Evolutionary conservation across 2,888 invertebrate genomes (phyloP).

Genomic region (Augochlorella aurata): DNA sequence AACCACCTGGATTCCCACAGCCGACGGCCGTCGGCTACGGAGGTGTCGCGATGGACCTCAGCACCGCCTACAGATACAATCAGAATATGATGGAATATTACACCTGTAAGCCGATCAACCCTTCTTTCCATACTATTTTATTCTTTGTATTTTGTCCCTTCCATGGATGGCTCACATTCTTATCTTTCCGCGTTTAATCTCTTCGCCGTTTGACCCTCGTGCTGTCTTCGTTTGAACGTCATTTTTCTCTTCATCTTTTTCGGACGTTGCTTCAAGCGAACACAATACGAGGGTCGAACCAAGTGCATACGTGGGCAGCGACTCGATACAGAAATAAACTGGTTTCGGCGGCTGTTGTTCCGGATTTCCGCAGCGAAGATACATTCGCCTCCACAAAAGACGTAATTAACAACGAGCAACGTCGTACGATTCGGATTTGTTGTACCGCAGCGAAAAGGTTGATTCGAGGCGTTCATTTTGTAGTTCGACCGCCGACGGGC

Average conservation of each 20-base stretch:
- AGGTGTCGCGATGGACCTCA: slow-evolving; percentile 88
- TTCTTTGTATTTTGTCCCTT: too few species aligned
- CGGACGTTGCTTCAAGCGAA: too few species aligned
- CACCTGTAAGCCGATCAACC: slow-evolving; percentile 89
- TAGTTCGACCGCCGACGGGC: not conserved
- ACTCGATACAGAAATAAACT: too few species aligned
- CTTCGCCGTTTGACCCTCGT: too few species aligned
- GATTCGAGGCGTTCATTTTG: not conserved
- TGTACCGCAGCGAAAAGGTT: not conserved
- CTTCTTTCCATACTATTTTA: not conserved
- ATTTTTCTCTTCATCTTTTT: too few species aligned
- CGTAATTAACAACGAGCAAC: not conserved
- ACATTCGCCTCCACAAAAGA: not conserved
- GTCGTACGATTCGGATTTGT: not conserved
- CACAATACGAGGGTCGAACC: too few species aligned
- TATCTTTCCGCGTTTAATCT: too few species aligned
- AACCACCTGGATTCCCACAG: slow-evolving; percentile 75
- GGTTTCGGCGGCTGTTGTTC: too few species aligned
- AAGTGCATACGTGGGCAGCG: too few species aligned
- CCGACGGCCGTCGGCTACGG: slow-evolving; percentile 77
- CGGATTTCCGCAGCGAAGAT: too few species aligned
- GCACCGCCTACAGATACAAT: slow-evolving; percentile 97
- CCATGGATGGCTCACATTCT: too few species aligned
- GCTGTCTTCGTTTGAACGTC: too few species aligned
- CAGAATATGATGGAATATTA: slow-evolving; percentile 99